phyloP scores from a whole-genome alignment of 35 echinoderm and acorn worm species.

The Ophiothrix spiculata region DNA sequence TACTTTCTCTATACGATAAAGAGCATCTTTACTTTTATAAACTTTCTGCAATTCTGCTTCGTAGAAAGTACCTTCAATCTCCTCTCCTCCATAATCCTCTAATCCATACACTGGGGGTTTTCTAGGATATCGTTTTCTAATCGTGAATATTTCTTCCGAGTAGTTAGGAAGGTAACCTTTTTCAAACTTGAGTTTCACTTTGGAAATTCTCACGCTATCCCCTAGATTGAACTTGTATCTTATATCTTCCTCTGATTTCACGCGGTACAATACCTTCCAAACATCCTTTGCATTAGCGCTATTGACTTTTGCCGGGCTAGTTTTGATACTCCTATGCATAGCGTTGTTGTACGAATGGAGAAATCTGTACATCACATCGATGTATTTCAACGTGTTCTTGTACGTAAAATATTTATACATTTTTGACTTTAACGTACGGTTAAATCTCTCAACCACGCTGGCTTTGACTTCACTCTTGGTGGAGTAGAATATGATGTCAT shows the following conservation, averaged over 20 bases:
- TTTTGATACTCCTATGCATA: slow-evolving; percentile 49
- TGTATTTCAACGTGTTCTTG: slow-evolving; percentile 4
- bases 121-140: neutral
- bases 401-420: slow-evolving; percentile 33
- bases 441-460: slow-evolving; percentile 51
- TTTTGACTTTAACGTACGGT: slow-evolving; percentile 38
- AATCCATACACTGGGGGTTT: slow-evolving; percentile 17
- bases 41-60: slow-evolving; percentile 50
- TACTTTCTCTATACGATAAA: slow-evolving; percentile 40
- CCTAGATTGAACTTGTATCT: slow-evolving; percentile 15
- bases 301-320: slow-evolving; percentile 28
- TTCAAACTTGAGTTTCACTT: neutral
- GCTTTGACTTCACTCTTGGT: slow-evolving; percentile 54
- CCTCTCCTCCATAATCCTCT: slow-evolving; percentile 38
- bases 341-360: slow-evolving; percentile 31
- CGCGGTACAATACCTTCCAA: slow-evolving; percentile 34
- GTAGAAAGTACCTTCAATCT: slow-evolving; percentile 32
- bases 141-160: slow-evolving; percentile 49
- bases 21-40: neutral
- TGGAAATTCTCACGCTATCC: slow-evolving; percentile 28
- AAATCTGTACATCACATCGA: neutral
- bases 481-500: slow-evolving; percentile 41
- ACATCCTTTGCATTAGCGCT: slow-evolving; percentile 32
- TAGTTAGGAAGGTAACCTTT: slow-evolving; percentile 34
- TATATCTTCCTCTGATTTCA: neutral